Conservation (phyloP, 2,888 invertebrate genomes). For the Plebejus anna region DNA sequence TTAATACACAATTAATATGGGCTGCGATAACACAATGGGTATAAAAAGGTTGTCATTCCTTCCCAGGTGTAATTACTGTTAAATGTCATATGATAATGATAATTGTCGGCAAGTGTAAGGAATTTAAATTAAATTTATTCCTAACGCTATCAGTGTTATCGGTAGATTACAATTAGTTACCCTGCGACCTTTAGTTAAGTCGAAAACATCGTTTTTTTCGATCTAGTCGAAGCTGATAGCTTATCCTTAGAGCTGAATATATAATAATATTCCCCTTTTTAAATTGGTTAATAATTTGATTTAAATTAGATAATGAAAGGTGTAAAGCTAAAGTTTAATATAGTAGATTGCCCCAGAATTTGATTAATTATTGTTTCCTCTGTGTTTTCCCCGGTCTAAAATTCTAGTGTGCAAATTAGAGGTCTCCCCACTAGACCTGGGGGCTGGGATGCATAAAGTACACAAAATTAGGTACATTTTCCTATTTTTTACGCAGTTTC, state of each 20-base stretch:
- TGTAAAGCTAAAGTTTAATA: too few relatives aligned
- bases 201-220: neutral
- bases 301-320: too few relatives aligned
- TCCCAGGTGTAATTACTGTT: neutral
- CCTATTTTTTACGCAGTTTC: neutral
- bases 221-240: neutral
- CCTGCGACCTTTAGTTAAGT: conserved; percentile 2
- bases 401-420: too few relatives aligned
- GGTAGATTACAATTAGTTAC: conserved; percentile 12
- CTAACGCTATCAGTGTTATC: conserved; percentile 7
- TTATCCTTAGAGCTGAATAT: neutral
- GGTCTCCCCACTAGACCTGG: too few relatives aligned
- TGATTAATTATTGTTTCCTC: too few relatives aligned
- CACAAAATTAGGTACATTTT: too few relatives aligned
- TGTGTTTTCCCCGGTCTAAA: too few relatives aligned
- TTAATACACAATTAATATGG: conserved; percentile 5
- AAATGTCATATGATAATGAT: conserved; percentile 17
- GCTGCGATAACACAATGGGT: neutral
- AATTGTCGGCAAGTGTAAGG: conserved; percentile 12
- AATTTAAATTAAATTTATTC: conserved; percentile 24
- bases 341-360: too few relatives aligned
- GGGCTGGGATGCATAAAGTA: too few relatives aligned
- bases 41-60: neutral
- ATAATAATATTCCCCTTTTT: neutral
- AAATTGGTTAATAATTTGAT: neutral